Evolutionary conservation across 1,140 invertebrate genomes (phyloP).

Genomic region (Holcopasites calliopsidis): DNA sequence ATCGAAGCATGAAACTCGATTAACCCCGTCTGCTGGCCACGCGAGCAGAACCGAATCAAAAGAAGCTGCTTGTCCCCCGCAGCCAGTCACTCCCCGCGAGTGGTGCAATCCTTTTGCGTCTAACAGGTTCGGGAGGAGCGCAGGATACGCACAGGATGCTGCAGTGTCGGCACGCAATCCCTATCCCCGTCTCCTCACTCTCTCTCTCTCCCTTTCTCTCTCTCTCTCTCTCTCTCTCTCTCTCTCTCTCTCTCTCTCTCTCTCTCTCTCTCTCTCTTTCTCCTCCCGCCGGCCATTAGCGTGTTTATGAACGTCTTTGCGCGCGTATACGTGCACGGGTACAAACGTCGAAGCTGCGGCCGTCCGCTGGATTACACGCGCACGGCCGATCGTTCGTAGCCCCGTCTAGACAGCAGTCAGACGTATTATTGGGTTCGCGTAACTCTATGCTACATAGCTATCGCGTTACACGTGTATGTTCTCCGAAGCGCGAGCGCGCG

Average conservation of each 20-base stretch:
- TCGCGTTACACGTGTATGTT: slow-evolving; percentile 60
- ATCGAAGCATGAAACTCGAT: slow-evolving; percentile 24
- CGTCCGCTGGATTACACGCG: slow-evolving; percentile 48
- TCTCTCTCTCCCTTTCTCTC: not conserved
- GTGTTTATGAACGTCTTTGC: slow-evolving; percentile 35
- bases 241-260: not conserved
- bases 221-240: not conserved
- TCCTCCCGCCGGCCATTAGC: slow-evolving; percentile 8
- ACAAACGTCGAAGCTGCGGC: slow-evolving; percentile 31
- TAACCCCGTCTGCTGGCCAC: slow-evolving; percentile 12
- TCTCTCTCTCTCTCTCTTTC: not conserved
- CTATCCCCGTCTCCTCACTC: too few relatives aligned
- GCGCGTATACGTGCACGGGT: not conserved
- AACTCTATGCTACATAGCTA: slow-evolving; percentile 69
- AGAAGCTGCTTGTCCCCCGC: not conserved
- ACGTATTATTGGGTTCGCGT: slow-evolving; percentile 76
- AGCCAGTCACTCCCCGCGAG: slow-evolving; percentile 33
- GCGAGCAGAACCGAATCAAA: slow-evolving; percentile 12
- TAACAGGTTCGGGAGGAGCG: slow-evolving; percentile 28
- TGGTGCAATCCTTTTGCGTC: slow-evolving; percentile 38
- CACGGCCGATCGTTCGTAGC: slow-evolving; percentile 60
- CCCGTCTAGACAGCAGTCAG: slow-evolving; percentile 76
- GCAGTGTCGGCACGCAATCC: slow-evolving; percentile 19
- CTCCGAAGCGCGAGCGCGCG: not conserved
- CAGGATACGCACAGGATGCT: slow-evolving; percentile 28